Base-by-base conservation (phyloP, 2,113 vertebrate genomes). In the Haemorhous mexicanus region DNA sequence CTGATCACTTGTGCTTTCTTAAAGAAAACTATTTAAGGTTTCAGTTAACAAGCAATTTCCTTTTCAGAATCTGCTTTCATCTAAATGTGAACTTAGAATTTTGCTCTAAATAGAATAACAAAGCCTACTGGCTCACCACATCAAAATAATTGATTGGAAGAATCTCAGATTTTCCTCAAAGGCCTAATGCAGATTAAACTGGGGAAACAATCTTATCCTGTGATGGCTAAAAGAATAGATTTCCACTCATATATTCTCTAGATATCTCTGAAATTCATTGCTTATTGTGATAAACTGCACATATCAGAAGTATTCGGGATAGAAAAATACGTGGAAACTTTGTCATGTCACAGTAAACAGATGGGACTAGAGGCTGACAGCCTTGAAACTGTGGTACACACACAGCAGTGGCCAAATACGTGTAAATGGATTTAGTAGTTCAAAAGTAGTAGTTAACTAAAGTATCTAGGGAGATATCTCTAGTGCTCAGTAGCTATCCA, bases 1-100 rank as follows among this genome's bases (percentile, higher is more conserved):
- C 77, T 92, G 86, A 96, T 96, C 67, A 70, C 70, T 79, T 73
- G 46, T 62, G 53, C 77, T 96, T 96, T 88, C 91, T 91, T 90
- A 92, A 91, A 72, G 73, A 82, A 93, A 95, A 68, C 28, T 59
- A 91, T 84, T 84, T 84, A 91, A 84, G 55, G 43, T 83, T 87
- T 93, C 74, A 67, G 75, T 62, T 86, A 89, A 96, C 63, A 85
- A 77, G 75, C 70, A 77, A 74, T 96, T 95, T 90, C 89, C 96
- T 93, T 93, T 80, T 76, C 30, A 69, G 41, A 74, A 76, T 85
- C 26, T 93, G 46, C 74, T 94, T 95, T 95, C 72, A 95, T 85
- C 70, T 85, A 32, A 74, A 66, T 30, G 30, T 90, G 74, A 93
- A 74, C 41, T 80, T 59, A 58, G 39, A 91, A 23, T 93, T 93